Base-by-base conservation (phyloP, 2,888 invertebrate genomes). In the Drosophila cognata region DNA sequence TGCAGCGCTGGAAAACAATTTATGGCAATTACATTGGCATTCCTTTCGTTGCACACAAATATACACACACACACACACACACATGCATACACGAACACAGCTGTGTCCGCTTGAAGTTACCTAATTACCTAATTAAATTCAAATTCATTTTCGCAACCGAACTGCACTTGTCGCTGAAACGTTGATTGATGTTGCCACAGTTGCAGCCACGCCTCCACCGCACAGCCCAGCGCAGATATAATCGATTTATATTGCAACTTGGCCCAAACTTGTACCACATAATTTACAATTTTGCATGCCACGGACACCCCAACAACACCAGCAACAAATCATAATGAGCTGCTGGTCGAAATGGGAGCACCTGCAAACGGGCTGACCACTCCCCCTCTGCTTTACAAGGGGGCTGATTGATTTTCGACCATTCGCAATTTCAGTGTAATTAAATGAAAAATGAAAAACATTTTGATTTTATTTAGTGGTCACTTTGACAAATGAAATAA, bases 51-150 rank as follows among this genome's bases (percentile, higher is more conserved):
- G 51, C 65, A 67, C 61, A 67, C 38, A 59, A 58, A 48, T 35
- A 55, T 57, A 48, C 28, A 50, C 21, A 41, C 18, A 29, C 28
- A 52, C 29, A 46, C 21, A 52, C 38, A 56, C 25, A 29, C 33
- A 21, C 13, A 43, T 4, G n/a, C 31, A 52, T 43, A 21, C 11
- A 46, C 21, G 11, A 35, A 10, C 43, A 57, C 66, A 41, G 64
- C 64, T 55, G 69, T 52, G 53, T 33, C 21, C 18, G 31, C 52
- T 57, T 55, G 21, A 31, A 56, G 58, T 46, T 53, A 57, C 43
- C 67, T 65, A 74, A 63, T 71, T 76, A 50, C 71, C 84, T 83
- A 79, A 84, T 86, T 83, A 83, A 86, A 79, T 81, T 77, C 59
- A 65, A 76, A 72, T 68, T 65, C 59, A 58, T 71, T 61, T 64